Conservation (phyloP, 2,888 invertebrate genomes). For the Cephonodes hylas region DNA sequence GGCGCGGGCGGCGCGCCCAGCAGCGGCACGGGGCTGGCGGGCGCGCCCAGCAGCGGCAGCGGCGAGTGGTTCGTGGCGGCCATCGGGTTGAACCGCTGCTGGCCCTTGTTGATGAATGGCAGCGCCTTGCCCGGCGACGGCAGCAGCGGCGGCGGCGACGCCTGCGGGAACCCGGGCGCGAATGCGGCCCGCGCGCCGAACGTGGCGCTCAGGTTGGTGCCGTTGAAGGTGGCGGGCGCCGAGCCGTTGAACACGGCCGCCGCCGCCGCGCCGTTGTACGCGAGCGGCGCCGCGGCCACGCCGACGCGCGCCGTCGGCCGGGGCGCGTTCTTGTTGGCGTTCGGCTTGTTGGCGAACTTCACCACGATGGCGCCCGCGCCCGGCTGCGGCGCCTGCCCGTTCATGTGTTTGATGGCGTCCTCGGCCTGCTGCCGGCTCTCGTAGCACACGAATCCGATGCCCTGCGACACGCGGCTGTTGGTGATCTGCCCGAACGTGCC, state of each 20-base stretch:
- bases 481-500: constrained; percentile 71
- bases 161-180: constrained; percentile 69
- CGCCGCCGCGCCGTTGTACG: constrained; percentile 67
- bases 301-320: constrained; percentile 60
- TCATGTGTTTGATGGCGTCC: constrained; percentile 71
- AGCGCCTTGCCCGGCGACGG: constrained; percentile 77
- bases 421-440: constrained; percentile 72
- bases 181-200: constrained; percentile 66
- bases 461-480: constrained; percentile 76
- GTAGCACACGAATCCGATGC: constrained; percentile 77
- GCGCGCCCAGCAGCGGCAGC: constrained; percentile 69
- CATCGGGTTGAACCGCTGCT: constrained; percentile 77
- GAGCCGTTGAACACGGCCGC: constrained; percentile 66
- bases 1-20: constrained; percentile 62
- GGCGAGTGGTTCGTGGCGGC: constrained; percentile 72
- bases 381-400: constrained; percentile 69
- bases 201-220: constrained; percentile 60
- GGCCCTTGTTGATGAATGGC: constrained; percentile 77
- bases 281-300: constrained; percentile 45
- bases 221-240: constrained; percentile 63
- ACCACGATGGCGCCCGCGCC: constrained; percentile 72
- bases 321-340: constrained; percentile 65
- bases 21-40: constrained; percentile 70
- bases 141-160: constrained; percentile 71
- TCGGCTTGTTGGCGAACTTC: constrained; percentile 77